A percentile compares a stretch with the other conserved stretches of the same genome.
Evolutionary conservation across 2,113 vertebrate species (phyloP).

Genomic region (Pelvicachromis taeniatus): DNA sequence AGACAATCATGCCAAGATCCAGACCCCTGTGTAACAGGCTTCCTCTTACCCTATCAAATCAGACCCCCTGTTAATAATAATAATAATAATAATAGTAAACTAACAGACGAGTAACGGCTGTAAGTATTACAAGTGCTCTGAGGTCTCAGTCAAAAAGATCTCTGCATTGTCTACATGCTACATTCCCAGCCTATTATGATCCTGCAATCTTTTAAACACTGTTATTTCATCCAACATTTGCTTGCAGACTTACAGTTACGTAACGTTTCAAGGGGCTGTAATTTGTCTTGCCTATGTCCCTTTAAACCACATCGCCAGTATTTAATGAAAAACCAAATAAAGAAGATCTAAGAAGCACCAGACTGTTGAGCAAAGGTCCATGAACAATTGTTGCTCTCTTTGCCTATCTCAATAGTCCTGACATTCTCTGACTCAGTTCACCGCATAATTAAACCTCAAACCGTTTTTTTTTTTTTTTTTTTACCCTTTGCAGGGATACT

Average conservation of each 20-base stretch:
- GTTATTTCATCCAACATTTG: slow-evolving; percentile 1
- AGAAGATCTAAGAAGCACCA: background rate
- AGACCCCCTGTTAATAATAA: background rate
- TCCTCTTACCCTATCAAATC: background rate
- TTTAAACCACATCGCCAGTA: slow-evolving; percentile 15
- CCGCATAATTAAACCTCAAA: background rate
- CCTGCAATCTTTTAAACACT: background rate
- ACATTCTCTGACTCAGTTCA: background rate
- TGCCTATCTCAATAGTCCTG: background rate
- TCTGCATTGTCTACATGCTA: background rate
- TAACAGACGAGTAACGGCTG: background rate
- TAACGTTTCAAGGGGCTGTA: background rate
- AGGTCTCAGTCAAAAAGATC: background rate
- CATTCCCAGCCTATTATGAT: background rate
- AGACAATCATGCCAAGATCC: background rate
- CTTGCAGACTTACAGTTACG: slow-evolving; percentile 7
- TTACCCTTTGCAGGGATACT: background rate
- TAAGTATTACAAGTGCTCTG: background rate
- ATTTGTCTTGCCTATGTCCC: slow-evolving; percentile 53
- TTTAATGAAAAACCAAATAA: background rate
- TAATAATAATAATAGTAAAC: background rate
- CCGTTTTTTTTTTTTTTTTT: no score
- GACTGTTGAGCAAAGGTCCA: background rate
- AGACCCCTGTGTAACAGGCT: background rate
- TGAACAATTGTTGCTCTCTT: slow-evolving; percentile 37